Base-by-base conservation (phyloP, 1,140 invertebrate species). In the Euglossa dilemma region DNA sequence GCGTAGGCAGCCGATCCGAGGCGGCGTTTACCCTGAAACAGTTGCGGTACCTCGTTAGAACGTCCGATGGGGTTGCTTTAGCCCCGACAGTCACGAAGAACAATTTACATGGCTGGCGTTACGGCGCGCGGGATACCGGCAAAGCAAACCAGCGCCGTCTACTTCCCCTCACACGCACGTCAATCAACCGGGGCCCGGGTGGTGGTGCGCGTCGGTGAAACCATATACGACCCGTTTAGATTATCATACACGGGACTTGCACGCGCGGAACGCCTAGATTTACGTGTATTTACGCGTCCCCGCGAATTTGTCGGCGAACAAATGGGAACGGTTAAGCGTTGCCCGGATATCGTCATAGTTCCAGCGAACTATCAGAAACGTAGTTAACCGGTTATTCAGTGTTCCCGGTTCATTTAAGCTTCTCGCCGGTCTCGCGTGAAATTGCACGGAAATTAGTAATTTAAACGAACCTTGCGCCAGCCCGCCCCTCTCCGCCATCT, bases 41-140 rank as follows among this genome's bases (percentile, higher is more conserved):
- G 69, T 59, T 52, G 80, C 57, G 80, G 56, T 87, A 84, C 70
- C 88, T 90, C 83, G 85, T 89, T 90, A 87, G 74, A 84, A 87
- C 88, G 74, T 80, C 78, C 78, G 78, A 85, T 63, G 76, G 81
- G 73, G 83, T 86, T 78, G 83, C 77, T 89, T 90, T 70, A 87
- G 78, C 66, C 69, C 63, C 83, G 85, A 86, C 88, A 85, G 85
- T 89, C 87, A 87, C 87, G 89, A 90, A 89, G 89, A 90, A 90
- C 89, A 87, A 90, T 89, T 89, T 88, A 86, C 88, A 86, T 86
- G 86, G 86, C 61, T 64, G 78, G 79, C 81, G 84, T 89, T 85
- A 81, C 85, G 64, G 66, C 20, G 66, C 20, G 63, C 70, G 76
- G 86, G 76, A 84, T 83, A 67, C 81, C 80, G 77, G 74, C 83